Conservation (phyloP, 2,113 vertebrate species). For the Oncorhynchus masou region DNA sequence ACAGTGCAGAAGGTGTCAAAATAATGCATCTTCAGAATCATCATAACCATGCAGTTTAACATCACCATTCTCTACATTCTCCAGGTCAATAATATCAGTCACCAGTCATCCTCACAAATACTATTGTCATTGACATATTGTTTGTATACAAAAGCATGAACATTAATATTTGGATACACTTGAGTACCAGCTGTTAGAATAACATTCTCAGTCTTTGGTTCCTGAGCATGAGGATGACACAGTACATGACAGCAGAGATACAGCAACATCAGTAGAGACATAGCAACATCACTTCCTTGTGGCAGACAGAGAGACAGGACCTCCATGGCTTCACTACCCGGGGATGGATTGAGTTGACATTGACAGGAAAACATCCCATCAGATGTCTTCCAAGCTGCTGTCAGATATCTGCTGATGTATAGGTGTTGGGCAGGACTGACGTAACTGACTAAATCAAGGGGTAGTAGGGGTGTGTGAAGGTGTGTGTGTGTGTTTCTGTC, state of each 20-base stretch:
- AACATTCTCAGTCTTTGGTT: slow-evolving; percentile 62
- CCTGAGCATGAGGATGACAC: slow-evolving; percentile 59
- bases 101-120: not conserved
- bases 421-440: not conserved
- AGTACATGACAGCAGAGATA: no score
- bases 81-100: not conserved
- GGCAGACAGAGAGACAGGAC: slow-evolving; percentile 21
- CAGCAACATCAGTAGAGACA: slow-evolving; percentile 35
- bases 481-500: no score
- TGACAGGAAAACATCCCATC: not conserved
- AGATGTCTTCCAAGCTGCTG: not conserved
- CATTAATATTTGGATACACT: slow-evolving; percentile 36
- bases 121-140: not conserved
- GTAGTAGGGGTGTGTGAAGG: no score
- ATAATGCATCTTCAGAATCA: slow-evolving; percentile 48
- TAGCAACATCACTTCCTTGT: slow-evolving; percentile 17
- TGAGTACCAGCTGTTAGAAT: slow-evolving; percentile 20
- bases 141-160: slow-evolving; percentile 33
- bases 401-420: not conserved
- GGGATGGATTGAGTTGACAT: slow-evolving; percentile 23
- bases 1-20: slow-evolving; percentile 7
- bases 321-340: slow-evolving; percentile 17
- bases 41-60: slow-evolving; percentile 53
- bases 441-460: no score
- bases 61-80: not conserved